phyloP scores from a whole-genome alignment of 2,888 invertebrate genomes.

The Parnassius orleans region DNA sequence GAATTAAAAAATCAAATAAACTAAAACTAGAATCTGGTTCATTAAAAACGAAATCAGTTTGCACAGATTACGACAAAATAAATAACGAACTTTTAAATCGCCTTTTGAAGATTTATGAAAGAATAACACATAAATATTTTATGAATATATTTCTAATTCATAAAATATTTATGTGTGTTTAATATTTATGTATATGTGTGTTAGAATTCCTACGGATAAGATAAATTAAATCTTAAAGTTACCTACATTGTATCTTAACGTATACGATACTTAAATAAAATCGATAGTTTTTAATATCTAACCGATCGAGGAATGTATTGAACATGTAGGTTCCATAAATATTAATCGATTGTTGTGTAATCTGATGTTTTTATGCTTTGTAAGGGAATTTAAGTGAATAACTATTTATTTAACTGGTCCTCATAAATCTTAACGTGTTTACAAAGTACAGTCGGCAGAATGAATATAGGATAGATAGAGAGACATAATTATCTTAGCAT shows the following conservation, averaged over 20 bases:
- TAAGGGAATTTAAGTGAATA: constrained; percentile 28
- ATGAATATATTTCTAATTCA: no score
- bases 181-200: no score
- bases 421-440: constrained; percentile 26
- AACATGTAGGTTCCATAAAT: constrained; percentile 29
- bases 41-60: background rate
- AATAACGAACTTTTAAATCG: constrained; percentile 11
- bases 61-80: constrained; percentile 6
- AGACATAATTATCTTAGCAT: no score
- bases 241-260: constrained; percentile 17
- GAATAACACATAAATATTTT: constrained; percentile 20
- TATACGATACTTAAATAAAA: constrained; percentile 5
- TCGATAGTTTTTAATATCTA: constrained; percentile 14
- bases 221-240: constrained; percentile 3
- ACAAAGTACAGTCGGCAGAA: constrained; percentile 14
- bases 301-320: constrained; percentile 15
- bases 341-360: constrained; percentile 31
- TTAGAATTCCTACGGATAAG: constrained; percentile 18
- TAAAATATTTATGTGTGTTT: no score
- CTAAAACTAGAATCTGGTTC: no score
- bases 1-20: no score
- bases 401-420: constrained; percentile 26
- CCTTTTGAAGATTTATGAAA: constrained; percentile 19
- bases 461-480: background rate
- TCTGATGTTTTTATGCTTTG: constrained; percentile 27